A percentile compares a stretch with the other conserved stretches of the same genome.
Conservation (phyloP, 2,797 vertebrate genomes). For the Bucorvus abyssinicus region DNA sequence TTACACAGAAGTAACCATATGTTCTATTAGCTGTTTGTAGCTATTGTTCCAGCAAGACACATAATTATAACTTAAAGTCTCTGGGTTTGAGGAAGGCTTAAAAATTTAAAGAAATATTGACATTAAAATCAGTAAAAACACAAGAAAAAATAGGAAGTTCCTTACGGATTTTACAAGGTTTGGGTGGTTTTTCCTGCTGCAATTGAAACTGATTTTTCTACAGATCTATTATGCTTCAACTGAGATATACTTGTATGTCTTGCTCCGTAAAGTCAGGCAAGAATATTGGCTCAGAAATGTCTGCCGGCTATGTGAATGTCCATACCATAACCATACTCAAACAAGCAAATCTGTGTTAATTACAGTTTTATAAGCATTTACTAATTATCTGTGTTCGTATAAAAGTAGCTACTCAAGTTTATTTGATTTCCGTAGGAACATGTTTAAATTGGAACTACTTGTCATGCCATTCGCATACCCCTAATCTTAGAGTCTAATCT, state of each 20-base stretch:
- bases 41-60: neutral
- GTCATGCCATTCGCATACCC: neutral
- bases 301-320: neutral
- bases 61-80: neutral
- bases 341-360: neutral
- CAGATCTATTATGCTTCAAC: neutral
- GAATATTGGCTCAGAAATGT: neutral
- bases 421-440: neutral
- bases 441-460: neutral
- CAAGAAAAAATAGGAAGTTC: neutral
- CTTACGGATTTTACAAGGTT: neutral
- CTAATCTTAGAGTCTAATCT: neutral
- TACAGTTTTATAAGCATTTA: neutral
- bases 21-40: neutral
- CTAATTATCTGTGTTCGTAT: neutral
- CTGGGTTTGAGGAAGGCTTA: neutral
- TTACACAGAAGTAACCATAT: neutral
- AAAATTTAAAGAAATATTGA: neutral
- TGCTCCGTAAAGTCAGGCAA: neutral
- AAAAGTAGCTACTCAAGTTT: neutral
- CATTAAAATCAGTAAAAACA: neutral
- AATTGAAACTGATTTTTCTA: neutral
- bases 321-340: neutral
- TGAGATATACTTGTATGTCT: neutral
- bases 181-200: fast-evolving